Evolutionary conservation across 2,113 vertebrate species (phyloP), one percentile per base, ranked within the genome.

Genomic region (Genyomyrus donnyi): DNA sequence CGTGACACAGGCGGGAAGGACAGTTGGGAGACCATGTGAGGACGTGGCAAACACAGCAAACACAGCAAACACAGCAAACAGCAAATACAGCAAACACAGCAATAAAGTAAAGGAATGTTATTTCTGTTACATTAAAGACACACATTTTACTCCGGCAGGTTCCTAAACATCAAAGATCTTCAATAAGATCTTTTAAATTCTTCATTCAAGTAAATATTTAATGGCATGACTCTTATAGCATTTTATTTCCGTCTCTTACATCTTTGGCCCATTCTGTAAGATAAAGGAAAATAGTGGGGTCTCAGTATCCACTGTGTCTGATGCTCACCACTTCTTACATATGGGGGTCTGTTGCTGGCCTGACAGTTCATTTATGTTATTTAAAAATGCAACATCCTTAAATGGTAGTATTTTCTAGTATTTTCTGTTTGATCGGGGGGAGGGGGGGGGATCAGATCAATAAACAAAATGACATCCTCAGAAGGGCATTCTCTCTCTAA

Each of bases 401-500:
- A 50, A 52, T 89, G 56, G 7, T 19, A 87, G 84, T 77, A 52
- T 85, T 92, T 92, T 85, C 70, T 48, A 58, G 52, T 88, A 66
- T 93, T 91, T 66, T 91, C 53, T 91, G 90, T 92, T 94, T 91
- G 91, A 58, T 58, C 19, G 6, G 39, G 52, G 77, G 92, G 87
- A 86, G 80, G 3, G 42, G 39, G 56, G 24, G 88, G 88, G 89
- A 92, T 91, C 92, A 91, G 93, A 95, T 95, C 94, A 92, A 95
- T 95, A 92, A 80, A 93, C 91, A 91, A 93, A 95, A 94, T 96
- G 91, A 94, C 93, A 91, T 88, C 88, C 89, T 94, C 93, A 88
- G 92, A 93, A 94, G 93, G 91, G 92, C 95, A 93, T 93, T 93
- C 92, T 88, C 56, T 94, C 93, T 92, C 92, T 94, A 92, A 95